These are phyloP conservation scores for Magallana angulata DNA, from an alignment of 1,140 invertebrate species.

Conservation along the genomic window DNA sequence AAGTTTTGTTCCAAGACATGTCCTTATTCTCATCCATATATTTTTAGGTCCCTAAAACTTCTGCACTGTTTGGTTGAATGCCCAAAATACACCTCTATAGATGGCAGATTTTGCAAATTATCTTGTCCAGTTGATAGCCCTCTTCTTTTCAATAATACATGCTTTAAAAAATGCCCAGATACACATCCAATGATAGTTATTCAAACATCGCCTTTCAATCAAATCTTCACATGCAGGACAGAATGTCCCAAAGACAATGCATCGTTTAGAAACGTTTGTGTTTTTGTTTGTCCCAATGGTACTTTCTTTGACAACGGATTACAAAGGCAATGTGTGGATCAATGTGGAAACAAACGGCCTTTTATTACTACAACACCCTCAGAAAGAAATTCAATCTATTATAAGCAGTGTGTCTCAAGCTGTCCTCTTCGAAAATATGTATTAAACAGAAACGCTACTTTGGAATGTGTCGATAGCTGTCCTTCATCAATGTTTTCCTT, in stretches of 20 bases:
- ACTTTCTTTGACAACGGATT: not conserved
- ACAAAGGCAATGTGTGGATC: not conserved
- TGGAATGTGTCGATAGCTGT: not conserved
- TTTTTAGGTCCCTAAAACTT: not conserved
- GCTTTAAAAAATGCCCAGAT: not conserved
- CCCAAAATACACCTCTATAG: not conserved
- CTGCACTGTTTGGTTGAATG: not conserved
- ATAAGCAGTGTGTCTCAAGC: not conserved
- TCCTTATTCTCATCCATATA: constrained; percentile 14
- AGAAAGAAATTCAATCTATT: not conserved
- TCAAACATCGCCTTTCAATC: not conserved
- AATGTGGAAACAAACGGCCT: not conserved
- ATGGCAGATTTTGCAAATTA: not conserved
- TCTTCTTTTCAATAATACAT: not conserved
- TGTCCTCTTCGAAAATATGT: not conserved
- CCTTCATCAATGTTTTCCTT: not conserved
- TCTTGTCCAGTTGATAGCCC: not conserved
- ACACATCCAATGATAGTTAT: not conserved
- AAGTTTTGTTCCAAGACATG: constrained; percentile 15
- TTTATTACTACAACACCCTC: not conserved
- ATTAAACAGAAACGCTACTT: not conserved
- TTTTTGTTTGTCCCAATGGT: constrained; percentile 22
- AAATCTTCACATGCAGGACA: not conserved
- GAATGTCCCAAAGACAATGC: not conserved
- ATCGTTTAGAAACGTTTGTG: not conserved